Base-by-base conservation (phyloP, 1,140 invertebrate species). In the Pararge aegeria region DNA sequence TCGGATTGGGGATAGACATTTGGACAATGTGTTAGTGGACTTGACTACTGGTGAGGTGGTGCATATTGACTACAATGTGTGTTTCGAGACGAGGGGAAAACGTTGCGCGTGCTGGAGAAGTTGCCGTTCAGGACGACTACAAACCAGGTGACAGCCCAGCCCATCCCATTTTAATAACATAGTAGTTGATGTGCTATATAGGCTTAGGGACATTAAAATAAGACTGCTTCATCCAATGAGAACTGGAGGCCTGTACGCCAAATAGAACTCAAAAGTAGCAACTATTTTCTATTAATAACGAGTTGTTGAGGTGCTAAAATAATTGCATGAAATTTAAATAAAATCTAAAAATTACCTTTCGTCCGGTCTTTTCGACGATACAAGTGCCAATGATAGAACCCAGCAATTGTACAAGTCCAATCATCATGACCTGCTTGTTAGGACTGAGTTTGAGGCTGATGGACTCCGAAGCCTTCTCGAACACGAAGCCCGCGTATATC, bases 41-140 rank as follows among this genome's bases (percentile, higher is more conserved):
- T 90, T 99, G 15, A 93, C 94, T 9, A 97, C 95, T 27, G 98
- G 98, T 60, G 97, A 99, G 91, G 96, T 99, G 46, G 96, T 99
- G 21, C 99, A 99, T 87, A 99, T 99, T 74, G 99, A 99, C 90
- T 99, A 99, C 90, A 99, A 99, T 87, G 97, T 99, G 49, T 99
- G 98, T 80, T 99, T 99, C 90, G 98, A 99, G 79, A 99, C n/a
- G n/a, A 99, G 86, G 98, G 98, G 13, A 97, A 97, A 85, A 96
- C 95, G 1, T 89, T 99, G 27, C 91, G 97, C 18, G 97, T 99
- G 6, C 98, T 98, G 0, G 98, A 99, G 88, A 97, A 96, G 83
- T 98, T 99, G 63, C 98, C 98, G 2, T 99, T 99, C 89, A 92
- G 99, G 64, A 93, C 99, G 92, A 99, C 99, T 0, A 97, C 96